Evolutionary conservation across 2,888 invertebrate species (phyloP).

Genomic region (Epinotia bilunana): DNA sequence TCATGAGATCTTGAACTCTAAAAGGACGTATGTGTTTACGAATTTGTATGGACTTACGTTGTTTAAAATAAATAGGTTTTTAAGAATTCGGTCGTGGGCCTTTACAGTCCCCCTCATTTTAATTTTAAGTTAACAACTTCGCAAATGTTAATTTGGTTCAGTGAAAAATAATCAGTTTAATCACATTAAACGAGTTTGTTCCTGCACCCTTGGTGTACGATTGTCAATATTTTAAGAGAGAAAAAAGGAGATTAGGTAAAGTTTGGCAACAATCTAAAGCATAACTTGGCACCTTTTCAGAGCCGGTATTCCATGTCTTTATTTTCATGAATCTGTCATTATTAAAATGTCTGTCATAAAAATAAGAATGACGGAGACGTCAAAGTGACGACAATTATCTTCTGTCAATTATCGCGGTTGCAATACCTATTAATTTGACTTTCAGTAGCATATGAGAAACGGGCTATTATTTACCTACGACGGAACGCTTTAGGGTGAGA

Average conservation of each 20-base stretch:
- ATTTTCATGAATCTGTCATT: too few species aligned
- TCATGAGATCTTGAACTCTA: not conserved
- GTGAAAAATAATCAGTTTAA: constrained; percentile 35
- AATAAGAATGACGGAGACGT: too few species aligned
- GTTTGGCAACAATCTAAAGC: too few species aligned
- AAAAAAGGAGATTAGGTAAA: not conserved
- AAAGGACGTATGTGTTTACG: constrained; percentile 5
- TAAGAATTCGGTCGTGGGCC: constrained; percentile 10
- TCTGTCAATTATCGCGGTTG: too few species aligned
- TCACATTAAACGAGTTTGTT: constrained; percentile 17
- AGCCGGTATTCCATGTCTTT: too few species aligned
- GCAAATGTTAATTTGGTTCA: constrained; percentile 34
- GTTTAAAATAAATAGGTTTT: not conserved
- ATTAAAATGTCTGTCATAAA: too few species aligned
- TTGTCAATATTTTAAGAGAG: not conserved
- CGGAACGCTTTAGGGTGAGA: too few species aligned
- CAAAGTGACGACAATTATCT: too few species aligned
- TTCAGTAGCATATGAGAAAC: too few species aligned
- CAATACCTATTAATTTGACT: too few species aligned
- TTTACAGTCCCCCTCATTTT: constrained; percentile 17
- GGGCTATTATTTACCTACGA: too few species aligned
- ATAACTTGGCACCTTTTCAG: too few species aligned
- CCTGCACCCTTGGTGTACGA: constrained; percentile 5
- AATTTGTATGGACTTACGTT: not conserved
- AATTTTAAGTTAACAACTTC: constrained; percentile 33